These are phyloP conservation scores for Loxodonta africana DNA, from an alignment of 2,113 vertebrate genomes.

Conservation along the genomic window DNA sequence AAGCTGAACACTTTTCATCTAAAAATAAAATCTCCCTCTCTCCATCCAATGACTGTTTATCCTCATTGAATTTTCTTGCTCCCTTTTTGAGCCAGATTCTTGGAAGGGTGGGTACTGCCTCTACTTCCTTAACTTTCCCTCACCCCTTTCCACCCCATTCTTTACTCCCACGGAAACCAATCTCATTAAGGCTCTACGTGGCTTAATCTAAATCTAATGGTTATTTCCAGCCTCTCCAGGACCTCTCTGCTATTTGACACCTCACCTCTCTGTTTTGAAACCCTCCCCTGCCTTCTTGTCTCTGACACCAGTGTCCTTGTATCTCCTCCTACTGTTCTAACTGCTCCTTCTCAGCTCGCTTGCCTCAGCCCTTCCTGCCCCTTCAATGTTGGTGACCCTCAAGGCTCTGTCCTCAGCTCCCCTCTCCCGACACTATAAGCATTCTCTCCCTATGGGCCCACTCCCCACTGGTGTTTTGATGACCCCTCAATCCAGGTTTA, in stretches of 20 bases:
- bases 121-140: not conserved
- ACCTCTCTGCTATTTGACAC: not conserved
- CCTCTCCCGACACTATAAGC: not conserved
- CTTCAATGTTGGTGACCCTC: not conserved
- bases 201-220: not conserved
- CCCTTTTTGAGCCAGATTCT: not conserved
- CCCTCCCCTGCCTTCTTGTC: not conserved
- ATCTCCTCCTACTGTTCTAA: not conserved
- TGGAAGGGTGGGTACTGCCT: not conserved
- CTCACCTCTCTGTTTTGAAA: not conserved
- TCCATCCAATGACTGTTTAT: not conserved
- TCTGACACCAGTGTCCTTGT: not conserved
- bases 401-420: not conserved
- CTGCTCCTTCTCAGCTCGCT: not conserved
- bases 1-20: constrained; percentile 43
- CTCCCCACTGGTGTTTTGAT: not conserved
- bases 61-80: not conserved
- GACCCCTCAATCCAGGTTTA: not conserved
- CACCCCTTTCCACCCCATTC: not conserved
- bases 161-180: not conserved
- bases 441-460: not conserved
- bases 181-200: not conserved
- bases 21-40: constrained; percentile 48
- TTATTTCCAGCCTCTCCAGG: not conserved
- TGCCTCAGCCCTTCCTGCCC: not conserved